Evolutionary conservation across 35 echinoderm and acorn worm species (phyloP).

Genomic region (Apostichopus japonicus): DNA sequence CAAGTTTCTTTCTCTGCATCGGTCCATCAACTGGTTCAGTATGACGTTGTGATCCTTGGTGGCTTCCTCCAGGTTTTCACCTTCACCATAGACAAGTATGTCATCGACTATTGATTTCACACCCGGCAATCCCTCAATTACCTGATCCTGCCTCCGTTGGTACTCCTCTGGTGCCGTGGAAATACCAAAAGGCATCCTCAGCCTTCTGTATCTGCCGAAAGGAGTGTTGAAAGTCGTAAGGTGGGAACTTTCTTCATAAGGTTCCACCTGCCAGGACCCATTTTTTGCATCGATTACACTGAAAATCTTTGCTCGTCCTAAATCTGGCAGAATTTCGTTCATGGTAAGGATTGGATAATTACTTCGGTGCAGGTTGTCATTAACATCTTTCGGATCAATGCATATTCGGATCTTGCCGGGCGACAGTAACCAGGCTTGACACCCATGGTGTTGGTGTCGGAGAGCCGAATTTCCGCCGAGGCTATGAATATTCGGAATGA

Average conservation of each 20-base stretch:
- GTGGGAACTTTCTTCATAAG: slow-evolving; percentile 60
- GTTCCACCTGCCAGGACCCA: slow-evolving; percentile 74
- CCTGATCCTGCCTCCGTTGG: slow-evolving; percentile 57
- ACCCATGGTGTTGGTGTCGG: slow-evolving; percentile 51
- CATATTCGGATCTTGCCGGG: slow-evolving; percentile 25
- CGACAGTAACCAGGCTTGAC: slow-evolving; percentile 33
- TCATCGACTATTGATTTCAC: slow-evolving; percentile 28
- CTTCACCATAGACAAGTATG: slow-evolving; percentile 73
- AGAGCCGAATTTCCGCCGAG: too few relatives aligned
- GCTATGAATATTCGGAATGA: too few relatives aligned
- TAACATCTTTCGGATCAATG: slow-evolving; percentile 45
- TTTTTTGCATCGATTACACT: slow-evolving; percentile 66
- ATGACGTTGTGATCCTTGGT: slow-evolving; percentile 64
- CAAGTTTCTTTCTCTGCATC: slow-evolving; percentile 68
- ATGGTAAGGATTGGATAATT: slow-evolving; percentile 44
- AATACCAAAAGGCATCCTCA: slow-evolving; percentile 79
- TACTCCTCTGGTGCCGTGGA: slow-evolving; percentile 71
- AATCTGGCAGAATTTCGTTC: slow-evolving; percentile 40
- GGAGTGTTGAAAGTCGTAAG: slow-evolving; percentile 79
- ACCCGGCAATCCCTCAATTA: slow-evolving; percentile 16
- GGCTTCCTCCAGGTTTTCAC: slow-evolving; percentile 70
- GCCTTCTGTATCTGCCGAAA: slow-evolving; percentile 74
- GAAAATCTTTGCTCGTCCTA: slow-evolving; percentile 42
- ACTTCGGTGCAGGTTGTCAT: slow-evolving; percentile 33
- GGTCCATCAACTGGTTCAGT: slow-evolving; percentile 52